Conservation (phyloP, 2,888 invertebrate species). For the Luffia ferchaultella region DNA sequence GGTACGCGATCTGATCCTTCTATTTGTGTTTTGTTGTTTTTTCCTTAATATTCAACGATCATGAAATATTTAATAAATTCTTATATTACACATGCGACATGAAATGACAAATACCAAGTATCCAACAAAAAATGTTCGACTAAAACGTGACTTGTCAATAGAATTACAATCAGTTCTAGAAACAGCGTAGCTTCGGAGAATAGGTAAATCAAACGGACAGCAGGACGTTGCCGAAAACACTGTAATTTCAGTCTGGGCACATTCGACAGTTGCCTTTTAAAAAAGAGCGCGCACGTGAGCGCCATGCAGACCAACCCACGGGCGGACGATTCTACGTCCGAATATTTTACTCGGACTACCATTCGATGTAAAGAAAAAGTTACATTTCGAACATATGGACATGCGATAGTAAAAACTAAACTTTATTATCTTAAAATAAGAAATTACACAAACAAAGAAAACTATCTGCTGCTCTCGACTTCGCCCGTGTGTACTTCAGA, state of each 20-base stretch:
- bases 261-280: constrained; percentile 40
- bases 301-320: constrained; percentile 26
- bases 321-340: constrained; percentile 4
- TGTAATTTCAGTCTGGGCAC: constrained; percentile 56
- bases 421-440: constrained; percentile 4
- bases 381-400: background rate
- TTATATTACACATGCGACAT: too few relatives aligned
- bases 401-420: background rate
- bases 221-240: constrained; percentile 41
- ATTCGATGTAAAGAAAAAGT: too few relatives aligned
- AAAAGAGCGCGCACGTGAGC: constrained; percentile 45
- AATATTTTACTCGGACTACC: background rate
- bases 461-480: background rate
- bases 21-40: too few relatives aligned
- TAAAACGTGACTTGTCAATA: too few relatives aligned
- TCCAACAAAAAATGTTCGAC: too few relatives aligned
- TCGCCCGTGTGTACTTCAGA: too few relatives aligned
- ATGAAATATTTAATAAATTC: too few relatives aligned
- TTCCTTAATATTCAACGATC: too few relatives aligned
- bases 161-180: too few relatives aligned
- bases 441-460: background rate
- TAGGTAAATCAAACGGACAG: constrained; percentile 48
- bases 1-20: too few relatives aligned
- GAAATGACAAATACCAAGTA: too few relatives aligned
- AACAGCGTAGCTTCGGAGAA: constrained; percentile 21